Base-by-base conservation (phyloP, 2,113 vertebrate genomes). In the Chlorocebus sabaeus region DNA sequence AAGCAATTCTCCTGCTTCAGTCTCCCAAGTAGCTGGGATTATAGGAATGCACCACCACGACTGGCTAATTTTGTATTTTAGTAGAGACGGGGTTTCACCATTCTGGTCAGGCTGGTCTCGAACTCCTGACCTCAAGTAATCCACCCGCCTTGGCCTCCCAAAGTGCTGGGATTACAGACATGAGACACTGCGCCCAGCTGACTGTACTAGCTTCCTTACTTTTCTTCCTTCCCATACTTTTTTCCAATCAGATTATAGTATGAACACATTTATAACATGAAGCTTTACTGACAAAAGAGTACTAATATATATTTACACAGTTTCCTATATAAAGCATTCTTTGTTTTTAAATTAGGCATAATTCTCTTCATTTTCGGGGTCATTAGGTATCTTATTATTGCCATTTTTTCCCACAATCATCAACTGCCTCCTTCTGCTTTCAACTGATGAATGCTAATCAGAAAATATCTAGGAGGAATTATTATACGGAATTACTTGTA, bases 211-310 rank as follows among this genome's bases (percentile, higher is more conserved):
- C 5, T 61, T 17, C 50, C 32, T 97, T 7, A 52, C 7, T 95
- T 95, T 88, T 59, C 23, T 86, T 86, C 20, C 68, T 73, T 94
- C 40, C 61, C 23, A 25, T 80, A 0, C 35, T 67, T 96, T 67
- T 48, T 88, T 35, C 84, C 89, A 30, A 75, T 80, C 9, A 80
- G 11, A 45, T 52, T 94, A 87, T 57, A 95, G 80, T 27, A 43
- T 20, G 40, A 96, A 92, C 45, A 70, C 95, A 96, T 67, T 95
- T 96, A 92, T 85, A 92, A 52, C 81, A 14, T 85, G 72, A 93
- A 76, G 35, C 7, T 93, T 35, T 83, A 89, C 82, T 52, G 80
- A 80, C 30, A 67, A 89, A 59, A 89, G 16, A 80, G 3, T 43
- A 81, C 43, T 92, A 72, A 57, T 61, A 89, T 30, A 78, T 90